phyloP scores from a whole-genome alignment of 2,888 invertebrate genomes.

The Amphipyra tragopoginis region DNA sequence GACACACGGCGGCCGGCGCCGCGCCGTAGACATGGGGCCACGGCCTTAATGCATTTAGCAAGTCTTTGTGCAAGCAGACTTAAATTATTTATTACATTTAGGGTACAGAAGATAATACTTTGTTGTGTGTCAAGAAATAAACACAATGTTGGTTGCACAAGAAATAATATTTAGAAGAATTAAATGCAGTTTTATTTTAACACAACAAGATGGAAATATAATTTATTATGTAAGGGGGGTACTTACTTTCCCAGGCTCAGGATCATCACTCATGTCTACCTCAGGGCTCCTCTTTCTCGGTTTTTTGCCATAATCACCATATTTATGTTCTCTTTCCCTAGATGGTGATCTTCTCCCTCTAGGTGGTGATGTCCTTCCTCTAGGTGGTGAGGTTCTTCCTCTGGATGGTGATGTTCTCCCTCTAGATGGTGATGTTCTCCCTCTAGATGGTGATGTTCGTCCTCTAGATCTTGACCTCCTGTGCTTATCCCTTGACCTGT shows the following conservation, averaged over 20 bases:
- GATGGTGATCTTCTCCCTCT: conserved; percentile 70
- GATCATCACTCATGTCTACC: conserved; percentile 92
- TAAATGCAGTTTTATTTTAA: too few species aligned
- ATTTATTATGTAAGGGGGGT: too few species aligned
- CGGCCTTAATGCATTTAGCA: too few species aligned
- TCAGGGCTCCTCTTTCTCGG: conserved; percentile 84
- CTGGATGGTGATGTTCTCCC: conserved; percentile 69
- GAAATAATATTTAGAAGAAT: too few species aligned
- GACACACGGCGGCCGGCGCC: too few species aligned
- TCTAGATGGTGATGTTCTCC: conserved; percentile 68
- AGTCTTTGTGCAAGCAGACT: too few species aligned
- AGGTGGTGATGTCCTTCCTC: conserved; percentile 44
- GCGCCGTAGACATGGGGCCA: too few species aligned
- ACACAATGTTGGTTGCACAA: too few species aligned
- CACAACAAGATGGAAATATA: neutral
- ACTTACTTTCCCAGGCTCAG: conserved; percentile 93
- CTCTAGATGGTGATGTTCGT: conserved; percentile 69
- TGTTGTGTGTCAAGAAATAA: too few species aligned
- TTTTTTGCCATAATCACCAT: conserved; percentile 75
- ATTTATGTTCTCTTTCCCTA: conserved; percentile 63
- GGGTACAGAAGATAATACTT: too few species aligned
- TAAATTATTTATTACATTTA: too few species aligned
- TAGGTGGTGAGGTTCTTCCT: conserved; percentile 61
- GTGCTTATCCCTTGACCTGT: conserved; percentile 56
- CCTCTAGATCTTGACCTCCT: conserved; percentile 64